Evolutionary conservation across 2,888 invertebrate genomes (phyloP).

Genomic region (Amaurobius ferox): DNA sequence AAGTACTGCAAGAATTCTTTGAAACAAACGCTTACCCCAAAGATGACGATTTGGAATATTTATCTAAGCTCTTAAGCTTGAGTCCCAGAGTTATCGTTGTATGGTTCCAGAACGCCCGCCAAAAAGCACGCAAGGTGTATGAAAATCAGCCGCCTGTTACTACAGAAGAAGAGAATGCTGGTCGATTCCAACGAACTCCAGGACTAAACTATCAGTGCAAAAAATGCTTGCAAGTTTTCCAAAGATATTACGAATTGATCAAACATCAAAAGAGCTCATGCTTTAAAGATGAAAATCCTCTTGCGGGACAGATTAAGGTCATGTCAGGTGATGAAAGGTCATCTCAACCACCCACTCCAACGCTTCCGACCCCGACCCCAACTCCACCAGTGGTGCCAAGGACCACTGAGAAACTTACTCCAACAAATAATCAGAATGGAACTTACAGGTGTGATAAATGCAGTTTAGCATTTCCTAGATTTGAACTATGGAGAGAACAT

Average conservation of each 20-base stretch:
- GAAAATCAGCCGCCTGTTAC: constrained; percentile 97
- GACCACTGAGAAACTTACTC: constrained; percentile 26
- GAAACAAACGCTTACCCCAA: constrained; percentile 99
- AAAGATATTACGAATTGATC: constrained; percentile 98
- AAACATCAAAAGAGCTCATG: constrained; percentile 99
- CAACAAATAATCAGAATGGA: constrained; percentile 65
- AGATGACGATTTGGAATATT: constrained; percentile 98
- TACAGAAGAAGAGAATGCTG: constrained; percentile 81
- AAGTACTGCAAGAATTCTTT: constrained; percentile 99
- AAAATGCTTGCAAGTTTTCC: constrained; percentile 97
- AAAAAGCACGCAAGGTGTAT: constrained; percentile 98
- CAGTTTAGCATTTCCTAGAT: constrained; percentile 91
- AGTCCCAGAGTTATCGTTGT: constrained; percentile 99
- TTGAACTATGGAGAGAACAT: constrained; percentile 96
- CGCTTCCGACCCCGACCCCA: constrained; percentile 19
- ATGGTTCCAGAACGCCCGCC: constrained; percentile 99
- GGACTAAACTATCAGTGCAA: constrained; percentile 99
- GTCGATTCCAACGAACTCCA: constrained; percentile 92
- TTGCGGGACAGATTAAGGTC: constrained; percentile 72
- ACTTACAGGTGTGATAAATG: constrained; percentile 92
- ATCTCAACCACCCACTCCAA: constrained; percentile 50
- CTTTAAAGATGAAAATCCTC: constrained; percentile 92
- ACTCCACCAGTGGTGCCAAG: constrained; percentile 13
- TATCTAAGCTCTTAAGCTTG: constrained; percentile 94
- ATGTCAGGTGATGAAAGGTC: constrained; percentile 77